Evolutionary conservation across 2,113 vertebrate species (phyloP).

Genomic region (Candoia aspera): DNA sequence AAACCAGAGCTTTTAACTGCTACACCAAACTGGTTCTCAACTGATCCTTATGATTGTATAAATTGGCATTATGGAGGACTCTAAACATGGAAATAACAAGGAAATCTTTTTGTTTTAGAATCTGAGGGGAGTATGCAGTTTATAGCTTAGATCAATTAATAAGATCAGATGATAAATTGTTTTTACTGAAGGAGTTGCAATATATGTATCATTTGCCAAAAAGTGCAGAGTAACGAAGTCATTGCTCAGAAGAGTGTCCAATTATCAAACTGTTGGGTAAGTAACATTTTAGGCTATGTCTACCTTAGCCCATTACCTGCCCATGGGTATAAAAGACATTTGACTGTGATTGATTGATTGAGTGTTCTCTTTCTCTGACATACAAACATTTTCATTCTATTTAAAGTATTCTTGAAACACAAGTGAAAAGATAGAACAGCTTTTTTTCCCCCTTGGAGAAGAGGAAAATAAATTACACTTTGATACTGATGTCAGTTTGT

Average conservation of each 20-base stretch:
- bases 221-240: too few relatives aligned
- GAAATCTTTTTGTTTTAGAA: too few relatives aligned
- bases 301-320: background rate
- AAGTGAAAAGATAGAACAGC: background rate
- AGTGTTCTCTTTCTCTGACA: background rate
- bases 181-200: too few relatives aligned
- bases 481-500: background rate
- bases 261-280: background rate
- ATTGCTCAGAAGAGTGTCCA: background rate
- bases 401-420: conserved; percentile 27
- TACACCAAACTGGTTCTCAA: too few relatives aligned
- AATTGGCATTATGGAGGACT: too few relatives aligned
- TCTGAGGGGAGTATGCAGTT: too few relatives aligned
- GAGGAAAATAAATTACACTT: background rate
- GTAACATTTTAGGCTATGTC: background rate
- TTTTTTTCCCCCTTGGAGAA: background rate
- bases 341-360: background rate
- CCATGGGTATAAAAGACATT: background rate
- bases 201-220: too few relatives aligned
- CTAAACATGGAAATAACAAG: too few relatives aligned
- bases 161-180: too few relatives aligned
- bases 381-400: background rate
- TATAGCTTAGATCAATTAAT: too few relatives aligned
- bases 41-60: too few relatives aligned
- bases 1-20: too few relatives aligned